Evolutionary conservation across 2,797 vertebrate species (phyloP), one percentile per base, ranked within the genome.

Genomic region (Toxotes lorentzi): DNA sequence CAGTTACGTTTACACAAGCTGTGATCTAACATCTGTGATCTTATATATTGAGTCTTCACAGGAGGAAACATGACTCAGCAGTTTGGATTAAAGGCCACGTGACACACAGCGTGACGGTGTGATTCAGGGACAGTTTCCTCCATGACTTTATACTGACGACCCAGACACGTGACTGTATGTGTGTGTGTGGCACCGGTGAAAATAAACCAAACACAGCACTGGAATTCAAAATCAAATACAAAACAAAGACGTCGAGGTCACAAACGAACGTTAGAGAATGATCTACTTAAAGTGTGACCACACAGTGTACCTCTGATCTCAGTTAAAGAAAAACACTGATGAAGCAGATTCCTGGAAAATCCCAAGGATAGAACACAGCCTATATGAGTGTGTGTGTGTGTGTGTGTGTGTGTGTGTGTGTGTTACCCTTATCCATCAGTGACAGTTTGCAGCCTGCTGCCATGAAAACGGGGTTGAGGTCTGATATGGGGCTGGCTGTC

Each of bases 401-500:
- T 69, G 43, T 60, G 69, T 68, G 64, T 50, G 59, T 43, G 27
- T 63, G 59, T 75, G 56, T 60, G 67, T 51, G 60, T 70, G 60
- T 50, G 10, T 56, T 82, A 99, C 98, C 96, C 89, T 89, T 95
- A 84, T 97, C 97, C 80, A 93, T 27, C n/a, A 99, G 89, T 4
- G 95, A 97, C 73, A 99, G 88, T 81, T 92, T 97, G 86, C 96
- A 95, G 68, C 93, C 87, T 0, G 96, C 94, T 14, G 97, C 97
- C 97, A 99, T 97, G 69, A 99, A 95, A 19, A 99, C 96, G 0
- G 98, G 98, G 91, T 99, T 99, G 79, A 99, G 96, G 88, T 99
- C 98, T 14, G 98, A 99, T 81, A 99, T 99, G 34, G 98, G 98
- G 70, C 98, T 99, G n/a, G 98, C 98, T 0, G 96, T 99, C 95